Percentiles rank a stretch among this genome's conserved stretches.
These are phyloP conservation scores for Phymatocera aterrima DNA, from an alignment of 2,888 invertebrate species.

Conservation along the genomic window DNA sequence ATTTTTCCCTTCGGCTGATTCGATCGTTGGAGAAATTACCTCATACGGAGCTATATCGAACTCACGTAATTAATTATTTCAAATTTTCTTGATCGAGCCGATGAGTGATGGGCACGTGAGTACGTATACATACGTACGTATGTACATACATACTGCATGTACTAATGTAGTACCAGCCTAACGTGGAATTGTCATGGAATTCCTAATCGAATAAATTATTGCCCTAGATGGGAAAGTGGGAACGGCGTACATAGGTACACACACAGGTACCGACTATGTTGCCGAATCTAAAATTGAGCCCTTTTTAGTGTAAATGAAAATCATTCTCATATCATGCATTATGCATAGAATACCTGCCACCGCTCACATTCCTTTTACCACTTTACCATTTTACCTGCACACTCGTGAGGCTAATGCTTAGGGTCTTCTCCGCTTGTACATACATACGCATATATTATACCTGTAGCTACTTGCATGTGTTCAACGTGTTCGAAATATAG, in stretches of 20 bases:
- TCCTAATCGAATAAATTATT: not conserved
- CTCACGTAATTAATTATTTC: too few relatives aligned
- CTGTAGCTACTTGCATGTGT: not conserved
- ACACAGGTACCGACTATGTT: too few relatives aligned
- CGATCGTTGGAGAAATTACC: too few relatives aligned
- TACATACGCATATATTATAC: not conserved
- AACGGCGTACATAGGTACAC: too few relatives aligned
- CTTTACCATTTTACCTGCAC: not conserved
- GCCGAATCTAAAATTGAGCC: too few relatives aligned
- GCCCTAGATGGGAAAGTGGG: too few relatives aligned
- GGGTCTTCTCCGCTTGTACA: not conserved
- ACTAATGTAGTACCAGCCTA: not conserved
- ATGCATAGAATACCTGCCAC: not conserved
- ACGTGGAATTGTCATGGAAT: not conserved
- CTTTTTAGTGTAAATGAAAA: slow-evolving; percentile 4
- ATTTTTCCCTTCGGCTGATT: too few relatives aligned
- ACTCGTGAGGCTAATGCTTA: not conserved
- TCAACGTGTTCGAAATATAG: not conserved
- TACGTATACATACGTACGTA: too few relatives aligned
- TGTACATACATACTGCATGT: too few relatives aligned
- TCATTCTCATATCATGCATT: slow-evolving; percentile 29
- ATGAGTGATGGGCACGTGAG: too few relatives aligned
- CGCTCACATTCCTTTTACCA: not conserved
- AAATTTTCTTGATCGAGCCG: too few relatives aligned
- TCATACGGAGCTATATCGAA: too few relatives aligned